Percentiles rank a stretch among this genome's conserved stretches.
Conservation (phyloP, 2,797 vertebrate genomes). For the Lepidocolaptes lacrymiger region DNA sequence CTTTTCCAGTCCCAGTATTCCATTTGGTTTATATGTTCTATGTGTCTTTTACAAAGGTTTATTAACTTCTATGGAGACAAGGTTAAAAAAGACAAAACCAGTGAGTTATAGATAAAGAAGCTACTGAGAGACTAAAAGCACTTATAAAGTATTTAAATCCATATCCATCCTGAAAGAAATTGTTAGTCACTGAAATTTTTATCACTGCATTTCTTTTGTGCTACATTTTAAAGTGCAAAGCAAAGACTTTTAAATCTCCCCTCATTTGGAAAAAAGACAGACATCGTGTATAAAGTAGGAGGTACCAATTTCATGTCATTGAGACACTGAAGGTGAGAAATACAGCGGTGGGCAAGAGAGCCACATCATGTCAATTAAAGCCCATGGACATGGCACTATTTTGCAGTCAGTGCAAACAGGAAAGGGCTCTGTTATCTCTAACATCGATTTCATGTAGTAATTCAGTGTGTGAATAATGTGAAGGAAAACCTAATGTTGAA, state of each 20-base stretch:
- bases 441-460: rapidly evolving
- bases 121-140: neutral
- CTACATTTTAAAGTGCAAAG: neutral
- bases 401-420: neutral
- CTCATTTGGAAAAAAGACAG: neutral
- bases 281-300: neutral
- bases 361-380: neutral
- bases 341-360: neutral
- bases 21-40: neutral
- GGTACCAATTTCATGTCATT: neutral
- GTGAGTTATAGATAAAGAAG: neutral
- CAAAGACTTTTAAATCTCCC: neutral
- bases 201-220: neutral
- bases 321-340: neutral
- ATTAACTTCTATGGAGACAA: neutral
- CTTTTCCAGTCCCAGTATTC: neutral
- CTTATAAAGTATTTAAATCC: neutral
- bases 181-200: neutral
- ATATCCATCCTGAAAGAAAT: neutral
- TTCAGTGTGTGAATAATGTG: too few species aligned
- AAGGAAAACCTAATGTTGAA: neutral
- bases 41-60: neutral
- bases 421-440: neutral
- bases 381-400: neutral
- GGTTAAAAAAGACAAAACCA: neutral